Conservation (phyloP, 2,113 vertebrate species). For the Microcebus griseorufus region DNA sequence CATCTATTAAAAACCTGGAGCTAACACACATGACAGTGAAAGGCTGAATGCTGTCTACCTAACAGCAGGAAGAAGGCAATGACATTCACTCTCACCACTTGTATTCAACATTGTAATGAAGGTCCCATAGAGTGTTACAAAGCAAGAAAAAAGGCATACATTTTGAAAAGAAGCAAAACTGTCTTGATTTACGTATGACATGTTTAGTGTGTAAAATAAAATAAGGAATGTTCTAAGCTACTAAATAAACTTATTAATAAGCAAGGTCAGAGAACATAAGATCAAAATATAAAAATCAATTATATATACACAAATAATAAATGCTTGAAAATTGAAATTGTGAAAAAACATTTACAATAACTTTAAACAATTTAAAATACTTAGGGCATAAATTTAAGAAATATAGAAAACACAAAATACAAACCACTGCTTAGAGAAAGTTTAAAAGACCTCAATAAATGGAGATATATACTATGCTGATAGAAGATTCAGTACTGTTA, state of each 20-base stretch:
- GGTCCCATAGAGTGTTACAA: background rate
- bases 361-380: background rate
- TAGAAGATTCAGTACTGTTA: background rate
- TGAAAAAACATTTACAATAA: background rate
- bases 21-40: background rate
- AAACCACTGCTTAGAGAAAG: background rate
- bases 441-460: background rate
- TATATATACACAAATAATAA: background rate
- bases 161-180: background rate
- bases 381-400: background rate
- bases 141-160: background rate
- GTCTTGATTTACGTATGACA: background rate
- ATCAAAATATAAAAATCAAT: background rate
- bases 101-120: background rate
- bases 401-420: background rate
- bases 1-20: background rate
- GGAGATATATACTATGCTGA: background rate
- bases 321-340: background rate
- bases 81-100: background rate
- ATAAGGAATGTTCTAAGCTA: background rate
- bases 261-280: background rate
- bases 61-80: background rate
- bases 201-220: background rate
- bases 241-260: background rate
- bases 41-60: background rate